Conservation (phyloP, 2,113 vertebrate genomes). For the Ibidorhyncha struthersii region DNA sequence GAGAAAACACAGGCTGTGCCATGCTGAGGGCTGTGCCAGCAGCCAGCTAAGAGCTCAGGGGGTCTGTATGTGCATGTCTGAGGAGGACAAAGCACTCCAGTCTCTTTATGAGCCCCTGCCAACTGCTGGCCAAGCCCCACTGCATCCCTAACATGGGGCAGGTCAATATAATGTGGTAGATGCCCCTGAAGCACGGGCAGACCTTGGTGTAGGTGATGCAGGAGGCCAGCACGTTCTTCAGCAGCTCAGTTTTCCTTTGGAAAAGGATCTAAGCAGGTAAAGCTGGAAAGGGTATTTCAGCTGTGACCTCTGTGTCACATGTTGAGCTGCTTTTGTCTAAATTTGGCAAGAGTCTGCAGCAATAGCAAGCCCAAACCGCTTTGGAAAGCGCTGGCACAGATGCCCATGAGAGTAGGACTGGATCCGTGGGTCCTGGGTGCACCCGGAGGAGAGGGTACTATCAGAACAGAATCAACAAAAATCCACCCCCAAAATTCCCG, state of each 20-base stretch:
- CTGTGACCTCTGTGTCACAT: not conserved
- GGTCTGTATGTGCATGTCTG: not conserved
- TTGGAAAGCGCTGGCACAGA: not conserved
- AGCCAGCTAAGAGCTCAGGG: not conserved
- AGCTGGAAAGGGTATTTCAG: not conserved
- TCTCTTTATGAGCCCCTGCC: not conserved
- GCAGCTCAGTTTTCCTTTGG: not conserved
- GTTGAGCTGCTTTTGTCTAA: not conserved
- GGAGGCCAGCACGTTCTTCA: not conserved
- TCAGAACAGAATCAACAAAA: not conserved
- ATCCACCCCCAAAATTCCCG: not conserved
- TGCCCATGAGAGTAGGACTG: not conserved
- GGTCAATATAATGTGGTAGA: not conserved
- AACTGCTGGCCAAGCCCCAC: not conserved
- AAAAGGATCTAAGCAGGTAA: not conserved
- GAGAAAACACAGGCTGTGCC: slow-evolving; percentile 29
- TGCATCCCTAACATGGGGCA: not conserved
- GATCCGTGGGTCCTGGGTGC: rapidly evolving
- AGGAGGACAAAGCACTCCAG: not conserved
- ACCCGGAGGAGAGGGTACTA: not conserved
- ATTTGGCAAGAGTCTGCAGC: not conserved
- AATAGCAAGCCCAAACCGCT: not conserved
- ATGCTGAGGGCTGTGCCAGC: not conserved
- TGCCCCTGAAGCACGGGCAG: not conserved
- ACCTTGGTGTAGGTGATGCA: not conserved